Base-by-base conservation (phyloP, 2,797 vertebrate species). In the Sebastes glaucus region DNA sequence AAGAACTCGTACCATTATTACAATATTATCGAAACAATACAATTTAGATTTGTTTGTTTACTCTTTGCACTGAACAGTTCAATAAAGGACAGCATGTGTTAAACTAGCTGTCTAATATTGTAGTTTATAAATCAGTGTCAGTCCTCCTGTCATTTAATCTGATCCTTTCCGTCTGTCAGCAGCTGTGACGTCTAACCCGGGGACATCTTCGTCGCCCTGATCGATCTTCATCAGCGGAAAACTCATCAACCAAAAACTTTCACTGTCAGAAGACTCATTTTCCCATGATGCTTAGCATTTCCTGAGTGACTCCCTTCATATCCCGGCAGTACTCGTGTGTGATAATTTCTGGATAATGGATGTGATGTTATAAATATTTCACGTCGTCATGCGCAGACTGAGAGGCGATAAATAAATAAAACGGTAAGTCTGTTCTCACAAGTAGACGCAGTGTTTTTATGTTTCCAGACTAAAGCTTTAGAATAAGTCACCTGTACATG, bases 201-300 rank as follows among this genome's bases (percentile, higher is more conserved):
- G 18, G 42, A 49, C 42, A 49, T 42, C 38, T 42, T 14, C 5
- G 13, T 42, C 13, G 38, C 11, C 13, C 59, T 14, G 23, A 57
- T 4, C 32, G 63, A 68, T 42, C 59, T 32, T 60, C 28, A 20
- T 28, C 38, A 14, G 7, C 13, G 35, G 35, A 53, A 35, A 78
- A n/a, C 71, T 25, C 42, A 83, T 66, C 71, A 70, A 74, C 71
- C 33, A 52, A 56, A 65, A 27, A 7, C 32, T 16, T 10, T 11
- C 16, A 42, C 52, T 1, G 57, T 49, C 49, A 20, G 18, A 11
- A 30, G 56, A 66, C 25, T 35, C 27, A 38, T 4, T 59, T 23
- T 80, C 66, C 83, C 63, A 67, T 27, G n/a, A 71, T 23, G 61
- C 70, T 28, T 32, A 20, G 67, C 64, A 11, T 60, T 68, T 68